Evolutionary conservation across 2,113 vertebrate species (phyloP).

Genomic region (Rhynchomys soricoides): DNA sequence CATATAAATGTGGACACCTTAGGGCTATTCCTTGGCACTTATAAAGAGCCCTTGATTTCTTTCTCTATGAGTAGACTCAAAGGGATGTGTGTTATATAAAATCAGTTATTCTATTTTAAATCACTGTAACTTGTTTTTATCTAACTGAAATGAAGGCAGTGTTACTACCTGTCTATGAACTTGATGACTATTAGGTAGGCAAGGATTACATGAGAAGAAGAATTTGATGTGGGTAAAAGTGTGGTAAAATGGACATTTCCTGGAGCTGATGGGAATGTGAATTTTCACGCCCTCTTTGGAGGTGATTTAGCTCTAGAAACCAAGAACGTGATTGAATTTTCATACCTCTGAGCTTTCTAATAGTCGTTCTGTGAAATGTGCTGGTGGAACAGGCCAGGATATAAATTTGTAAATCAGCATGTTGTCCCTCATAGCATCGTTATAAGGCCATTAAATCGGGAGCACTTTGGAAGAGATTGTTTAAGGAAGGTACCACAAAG

Average conservation of each 20-base stretch:
- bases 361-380: not conserved
- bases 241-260: not conserved
- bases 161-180: not conserved
- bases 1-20: not conserved
- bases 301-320: not conserved
- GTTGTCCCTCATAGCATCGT: not conserved
- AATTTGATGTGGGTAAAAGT: not conserved
- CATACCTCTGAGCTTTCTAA: not conserved
- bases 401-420: constrained; percentile 21
- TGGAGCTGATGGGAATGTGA: constrained; percentile 4
- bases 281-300: not conserved
- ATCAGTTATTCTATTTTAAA: not conserved
- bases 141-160: constrained; percentile 9
- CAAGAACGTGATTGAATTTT: constrained; percentile 24
- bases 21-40: not conserved
- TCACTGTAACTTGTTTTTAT: constrained; percentile 28
- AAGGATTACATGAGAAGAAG: not conserved
- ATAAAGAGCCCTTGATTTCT: constrained; percentile 11
- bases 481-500: not conserved
- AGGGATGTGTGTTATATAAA: not conserved
- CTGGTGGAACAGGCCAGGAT: not conserved
- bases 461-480: not conserved
- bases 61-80: not conserved
- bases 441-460: not conserved
- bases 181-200: not conserved